Evolutionary conservation across 2,113 vertebrate genomes (phyloP).

Genomic region (Neogale vison): DNA sequence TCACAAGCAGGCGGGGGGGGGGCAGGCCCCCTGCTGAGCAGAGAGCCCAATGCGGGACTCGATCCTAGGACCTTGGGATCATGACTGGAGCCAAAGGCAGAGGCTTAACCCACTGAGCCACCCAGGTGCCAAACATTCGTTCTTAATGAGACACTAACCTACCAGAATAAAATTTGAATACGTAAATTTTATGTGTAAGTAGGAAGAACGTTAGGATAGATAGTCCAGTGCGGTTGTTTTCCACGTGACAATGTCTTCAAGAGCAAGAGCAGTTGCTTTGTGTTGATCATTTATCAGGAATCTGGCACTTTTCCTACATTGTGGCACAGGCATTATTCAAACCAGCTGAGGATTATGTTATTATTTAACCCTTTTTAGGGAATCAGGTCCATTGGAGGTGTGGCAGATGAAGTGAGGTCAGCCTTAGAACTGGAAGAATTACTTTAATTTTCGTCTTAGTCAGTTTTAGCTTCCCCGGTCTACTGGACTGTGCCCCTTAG

Average conservation of each 20-base stretch:
- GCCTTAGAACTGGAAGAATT: not conserved
- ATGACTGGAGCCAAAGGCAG: no score
- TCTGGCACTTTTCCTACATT: not conserved
- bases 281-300: conserved; percentile 2
- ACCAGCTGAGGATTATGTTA: not conserved
- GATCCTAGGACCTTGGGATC: no score
- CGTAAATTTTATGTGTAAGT: not conserved
- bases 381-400: not conserved
- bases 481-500: not conserved
- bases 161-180: not conserved
- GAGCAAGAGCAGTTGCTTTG: not conserved
- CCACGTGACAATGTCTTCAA: not conserved
- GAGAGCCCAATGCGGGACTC: no score
- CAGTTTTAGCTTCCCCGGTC: not conserved
- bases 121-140: not conserved
- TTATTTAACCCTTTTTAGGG: not conserved
- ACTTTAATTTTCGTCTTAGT: not conserved
- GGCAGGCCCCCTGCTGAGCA: no score
- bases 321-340: conserved; percentile 11
- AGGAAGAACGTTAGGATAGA: not conserved
- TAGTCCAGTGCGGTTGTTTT: not conserved
- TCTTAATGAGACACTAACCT: not conserved
- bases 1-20: no score
- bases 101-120: no score
- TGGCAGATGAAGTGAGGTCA: not conserved